A percentile compares a stretch with the other conserved stretches of the same genome.
Evolutionary conservation across 2,113 vertebrate genomes (phyloP).

Genomic region (Pelmatolapia mariae): DNA sequence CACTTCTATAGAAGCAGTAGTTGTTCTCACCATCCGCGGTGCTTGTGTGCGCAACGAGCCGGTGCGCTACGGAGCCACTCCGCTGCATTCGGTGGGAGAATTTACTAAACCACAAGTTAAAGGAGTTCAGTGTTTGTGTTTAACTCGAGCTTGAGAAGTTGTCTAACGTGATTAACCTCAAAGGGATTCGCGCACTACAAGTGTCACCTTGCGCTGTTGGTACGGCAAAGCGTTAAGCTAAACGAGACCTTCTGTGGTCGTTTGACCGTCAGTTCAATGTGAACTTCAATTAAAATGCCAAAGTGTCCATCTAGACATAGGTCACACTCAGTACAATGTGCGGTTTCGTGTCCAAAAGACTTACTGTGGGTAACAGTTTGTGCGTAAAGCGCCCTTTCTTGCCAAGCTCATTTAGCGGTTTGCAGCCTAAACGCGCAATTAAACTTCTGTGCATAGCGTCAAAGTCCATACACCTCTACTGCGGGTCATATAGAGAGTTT

Average conservation of each 20-base stretch:
- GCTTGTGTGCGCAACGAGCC: constrained; percentile 13
- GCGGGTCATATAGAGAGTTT: background rate
- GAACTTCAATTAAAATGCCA: background rate
- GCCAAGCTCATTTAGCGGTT: background rate
- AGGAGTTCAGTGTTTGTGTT: constrained; percentile 2
- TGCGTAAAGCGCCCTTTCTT: background rate
- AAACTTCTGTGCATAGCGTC: background rate
- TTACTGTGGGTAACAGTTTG: background rate
- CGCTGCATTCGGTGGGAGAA: background rate
- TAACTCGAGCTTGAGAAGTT: constrained; percentile 48
- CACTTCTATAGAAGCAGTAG: background rate
- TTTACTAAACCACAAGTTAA: background rate
- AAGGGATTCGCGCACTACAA: background rate
- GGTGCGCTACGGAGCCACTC: constrained; percentile 13
- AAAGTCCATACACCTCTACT: background rate
- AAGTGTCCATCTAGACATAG: too few relatives aligned
- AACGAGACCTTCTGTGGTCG: background rate
- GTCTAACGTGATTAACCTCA: constrained; percentile 60
- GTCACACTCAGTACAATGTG: background rate
- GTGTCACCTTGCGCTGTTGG: background rate
- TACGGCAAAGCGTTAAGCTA: background rate
- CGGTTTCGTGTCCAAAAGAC: background rate
- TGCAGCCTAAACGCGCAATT: background rate
- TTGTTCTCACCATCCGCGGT: background rate
- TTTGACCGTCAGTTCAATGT: background rate